Evolutionary conservation across 2,797 vertebrate genomes (phyloP), one percentile per base, ranked within the genome.

Genomic region (Dermochelys coriacea): DNA sequence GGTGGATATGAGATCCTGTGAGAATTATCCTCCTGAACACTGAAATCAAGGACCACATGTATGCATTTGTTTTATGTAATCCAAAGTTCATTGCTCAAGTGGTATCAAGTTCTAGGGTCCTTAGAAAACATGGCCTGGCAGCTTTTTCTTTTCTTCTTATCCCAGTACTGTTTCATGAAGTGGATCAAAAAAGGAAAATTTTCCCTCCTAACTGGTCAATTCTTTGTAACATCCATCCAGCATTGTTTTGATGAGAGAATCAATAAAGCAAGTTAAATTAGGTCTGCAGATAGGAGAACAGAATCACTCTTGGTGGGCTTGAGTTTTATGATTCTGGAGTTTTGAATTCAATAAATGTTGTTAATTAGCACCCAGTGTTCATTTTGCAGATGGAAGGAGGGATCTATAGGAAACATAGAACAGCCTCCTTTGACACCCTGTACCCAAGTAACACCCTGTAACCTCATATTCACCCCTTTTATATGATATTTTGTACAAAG

Each of bases 161-260:
- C 25, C 86, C 77, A 89, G 27, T 50, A 61, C 91, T 27, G 2
- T 45, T 41, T 61, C 82, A 68, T 37, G 64, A 92, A 12, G 54
- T 94, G 37, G 15, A 11, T 86, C 45, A 57, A 61, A 71, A 57
- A 51, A 82, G 84, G 57, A 89, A 68, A 25, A 1, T 37, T 29
- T 37, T 37, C 34, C 51, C 71, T n/a, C 57, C 4, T 16, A 34
- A 50, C 12, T 55, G 12, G 16, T 80, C 55, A 51, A 5, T 51
- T 18, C 85, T 21, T 82, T 89, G 5, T 37, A 64, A 15, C 85
- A 37, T 92, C 55, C 85, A 7, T 86, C 11, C 19, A 80, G 21
- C 9, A 37, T 93, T 87, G 37, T 41, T 90, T 86, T 71, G 74
- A 51, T 93, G 80, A 78, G 82, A 82, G n/a, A 68, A 8, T 68